Percentiles rank a stretch among this genome's conserved stretches.
Evolutionary conservation across 1,140 invertebrate genomes (phyloP).

Genomic region (Lepidurus arcticus): DNA sequence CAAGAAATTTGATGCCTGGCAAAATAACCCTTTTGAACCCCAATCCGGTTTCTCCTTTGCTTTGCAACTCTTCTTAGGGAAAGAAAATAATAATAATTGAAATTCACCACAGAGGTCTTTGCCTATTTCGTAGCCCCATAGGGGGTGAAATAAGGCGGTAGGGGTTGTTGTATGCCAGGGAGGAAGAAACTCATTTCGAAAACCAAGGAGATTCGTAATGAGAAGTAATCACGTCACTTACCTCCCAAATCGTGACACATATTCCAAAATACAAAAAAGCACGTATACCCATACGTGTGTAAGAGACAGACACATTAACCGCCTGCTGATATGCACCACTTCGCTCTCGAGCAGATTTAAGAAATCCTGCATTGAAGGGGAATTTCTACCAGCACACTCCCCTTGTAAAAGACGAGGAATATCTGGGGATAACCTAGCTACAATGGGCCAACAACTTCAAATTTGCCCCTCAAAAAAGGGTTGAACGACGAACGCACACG

Average conservation of each 20-base stretch:
- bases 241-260: conserved; percentile 11
- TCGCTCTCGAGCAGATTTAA: background rate
- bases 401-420: no score
- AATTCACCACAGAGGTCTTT: background rate
- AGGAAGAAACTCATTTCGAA: background rate
- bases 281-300: background rate
- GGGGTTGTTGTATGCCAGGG: background rate
- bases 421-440: no score
- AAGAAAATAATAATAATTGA: background rate
- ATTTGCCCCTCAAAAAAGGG: background rate
- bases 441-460: no score
- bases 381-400: no score
- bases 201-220: background rate
- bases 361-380: no score
- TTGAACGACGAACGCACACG: background rate
- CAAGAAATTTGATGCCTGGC: no score
- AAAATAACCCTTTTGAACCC: no score
- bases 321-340: background rate
- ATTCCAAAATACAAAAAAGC: background rate
- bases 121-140: background rate
- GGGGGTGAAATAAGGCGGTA: background rate
- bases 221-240: conserved; percentile 22
- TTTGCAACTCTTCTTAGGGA: background rate
- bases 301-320: conserved; percentile 11
- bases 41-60: no score